Percentiles rank a stretch among this genome's conserved stretches.
These are phyloP conservation scores for Epicampocera succincta DNA, from an alignment of 2,888 invertebrate species.

Conservation along the genomic window DNA sequence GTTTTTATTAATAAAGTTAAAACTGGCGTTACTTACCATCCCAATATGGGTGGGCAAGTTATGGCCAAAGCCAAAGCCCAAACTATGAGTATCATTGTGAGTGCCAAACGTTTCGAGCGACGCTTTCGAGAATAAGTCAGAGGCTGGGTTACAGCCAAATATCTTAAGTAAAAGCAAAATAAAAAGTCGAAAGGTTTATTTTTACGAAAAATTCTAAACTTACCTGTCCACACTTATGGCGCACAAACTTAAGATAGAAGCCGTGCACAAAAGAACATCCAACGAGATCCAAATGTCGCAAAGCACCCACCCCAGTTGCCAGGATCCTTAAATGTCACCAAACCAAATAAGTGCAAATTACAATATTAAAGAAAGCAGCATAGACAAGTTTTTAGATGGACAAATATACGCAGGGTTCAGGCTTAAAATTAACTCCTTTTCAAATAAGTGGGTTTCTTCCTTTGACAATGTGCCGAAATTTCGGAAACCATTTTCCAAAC, in stretches of 20 bases:
- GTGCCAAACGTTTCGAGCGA: conserved; percentile 91
- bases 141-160: conserved; percentile 96
- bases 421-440: no score
- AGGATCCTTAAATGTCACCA: conserved; percentile 84
- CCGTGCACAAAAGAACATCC: conserved; percentile 96
- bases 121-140: conserved; percentile 94
- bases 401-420: no score
- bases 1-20: no score
- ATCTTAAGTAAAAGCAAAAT: conserved; percentile 82
- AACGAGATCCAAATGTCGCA: conserved; percentile 95
- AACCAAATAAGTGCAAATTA: conserved; percentile 7
- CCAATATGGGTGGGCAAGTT: conserved; percentile 96
- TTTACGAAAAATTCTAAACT: conserved; percentile 69
- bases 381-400: not conserved
- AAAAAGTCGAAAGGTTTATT: conserved; percentile 13
- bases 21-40: conserved; percentile 86
- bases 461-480: no score
- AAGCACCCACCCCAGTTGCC: conserved; percentile 94
- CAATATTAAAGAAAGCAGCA: not conserved
- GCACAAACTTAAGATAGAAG: conserved; percentile 95
- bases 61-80: conserved; percentile 95
- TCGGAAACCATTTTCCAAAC: no score
- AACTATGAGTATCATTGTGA: conserved; percentile 93
- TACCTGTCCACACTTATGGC: conserved; percentile 93
- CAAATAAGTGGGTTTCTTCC: no score